A percentile compares a stretch with the other conserved stretches of the same genome.
Conservation (phyloP, 1,140 invertebrate genomes). For the Drosophila melanica region DNA sequence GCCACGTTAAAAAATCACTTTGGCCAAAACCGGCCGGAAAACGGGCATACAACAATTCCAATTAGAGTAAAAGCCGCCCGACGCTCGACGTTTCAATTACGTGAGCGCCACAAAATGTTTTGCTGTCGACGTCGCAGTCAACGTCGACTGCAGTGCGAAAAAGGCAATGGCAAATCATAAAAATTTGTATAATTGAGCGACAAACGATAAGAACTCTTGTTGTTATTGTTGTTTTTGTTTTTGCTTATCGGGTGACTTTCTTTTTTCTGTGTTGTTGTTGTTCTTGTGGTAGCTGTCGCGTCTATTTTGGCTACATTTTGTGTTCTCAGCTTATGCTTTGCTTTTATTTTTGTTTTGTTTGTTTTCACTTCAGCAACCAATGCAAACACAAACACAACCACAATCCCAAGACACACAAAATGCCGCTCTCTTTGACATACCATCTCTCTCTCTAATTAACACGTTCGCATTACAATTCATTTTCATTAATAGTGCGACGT, state of each 20-base stretch:
- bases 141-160: conserved; percentile 26
- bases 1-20: conserved; percentile 56
- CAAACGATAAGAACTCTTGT: conserved; percentile 62
- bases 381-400: conserved; percentile 35
- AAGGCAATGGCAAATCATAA: conserved; percentile 43
- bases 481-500: conserved; percentile 70
- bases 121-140: conserved; percentile 11
- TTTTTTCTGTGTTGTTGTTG: conserved; percentile 26
- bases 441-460: conserved; percentile 58
- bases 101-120: conserved; percentile 48
- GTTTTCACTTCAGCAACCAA: conserved; percentile 40
- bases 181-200: conserved; percentile 67
- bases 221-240: conserved; percentile 30
- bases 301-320: conserved; percentile 39
- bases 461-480: conserved; percentile 70
- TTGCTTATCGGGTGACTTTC: conserved; percentile 54
- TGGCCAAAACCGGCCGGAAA: conserved; percentile 75
- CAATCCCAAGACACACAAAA: conserved; percentile 13
- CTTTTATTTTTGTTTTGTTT: conserved; percentile 44
- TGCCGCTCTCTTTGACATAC: conserved; percentile 16
- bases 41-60: conserved; percentile 68
- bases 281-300: conserved; percentile 8
- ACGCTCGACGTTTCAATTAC: conserved; percentile 58
- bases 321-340: conserved; percentile 23
- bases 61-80: conserved; percentile 66